phyloP scores from a whole-genome alignment of 2,888 invertebrate genomes.

The Sialis lutaria region DNA sequence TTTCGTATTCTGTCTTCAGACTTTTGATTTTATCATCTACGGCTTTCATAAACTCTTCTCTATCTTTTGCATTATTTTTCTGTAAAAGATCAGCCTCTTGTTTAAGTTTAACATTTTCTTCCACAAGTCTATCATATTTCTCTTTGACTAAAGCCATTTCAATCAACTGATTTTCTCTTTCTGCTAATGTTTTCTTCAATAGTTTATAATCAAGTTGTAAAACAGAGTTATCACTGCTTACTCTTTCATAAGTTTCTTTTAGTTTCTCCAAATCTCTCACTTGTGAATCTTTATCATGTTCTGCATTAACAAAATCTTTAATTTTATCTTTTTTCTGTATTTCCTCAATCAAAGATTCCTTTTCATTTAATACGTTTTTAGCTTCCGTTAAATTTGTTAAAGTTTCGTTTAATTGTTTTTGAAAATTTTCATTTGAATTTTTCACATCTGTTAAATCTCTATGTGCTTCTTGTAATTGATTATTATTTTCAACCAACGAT shows the following conservation, averaged over 20 bases:
- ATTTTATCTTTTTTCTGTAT: too few relatives aligned
- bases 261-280: conserved; percentile 13
- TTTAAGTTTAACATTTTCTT: conserved; percentile 22
- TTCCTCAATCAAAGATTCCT: too few relatives aligned
- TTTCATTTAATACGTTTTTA: too few relatives aligned
- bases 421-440: too few relatives aligned
- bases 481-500: too few relatives aligned
- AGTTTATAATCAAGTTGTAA: conserved; percentile 19
- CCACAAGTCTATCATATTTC: conserved; percentile 22
- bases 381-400: too few relatives aligned
- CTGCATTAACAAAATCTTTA: too few relatives aligned
- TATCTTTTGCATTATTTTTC: conserved; percentile 20
- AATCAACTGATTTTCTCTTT: conserved; percentile 15
- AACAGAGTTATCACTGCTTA: conserved; percentile 19
- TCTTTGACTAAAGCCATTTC: conserved; percentile 18
- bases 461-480: too few relatives aligned
- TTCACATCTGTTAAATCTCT: too few relatives aligned
- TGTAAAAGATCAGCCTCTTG: conserved; percentile 23
- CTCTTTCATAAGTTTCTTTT: conserved; percentile 18
- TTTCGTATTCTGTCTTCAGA: conserved; percentile 47
- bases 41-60: conserved; percentile 19
- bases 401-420: too few relatives aligned
- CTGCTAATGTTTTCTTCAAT: conserved; percentile 15
- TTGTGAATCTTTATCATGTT: too few relatives aligned
- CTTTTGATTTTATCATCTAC: conserved; percentile 30